Evolutionary conservation across 2,113 vertebrate genomes (phyloP).

Genomic region (Scatophagus argus): DNA sequence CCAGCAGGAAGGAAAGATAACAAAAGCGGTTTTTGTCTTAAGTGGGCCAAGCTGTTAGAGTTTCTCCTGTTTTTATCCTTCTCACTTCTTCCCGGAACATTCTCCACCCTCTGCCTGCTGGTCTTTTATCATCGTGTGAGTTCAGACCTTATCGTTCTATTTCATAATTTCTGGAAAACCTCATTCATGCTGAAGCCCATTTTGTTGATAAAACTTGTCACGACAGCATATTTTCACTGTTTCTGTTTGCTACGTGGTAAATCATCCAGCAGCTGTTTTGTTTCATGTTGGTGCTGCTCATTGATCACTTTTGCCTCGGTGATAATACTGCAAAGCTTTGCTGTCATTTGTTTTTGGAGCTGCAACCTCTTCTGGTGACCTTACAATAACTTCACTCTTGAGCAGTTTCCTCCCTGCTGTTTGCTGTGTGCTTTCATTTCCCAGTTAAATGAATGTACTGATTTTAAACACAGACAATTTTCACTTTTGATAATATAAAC

Average conservation of each 20-base stretch:
- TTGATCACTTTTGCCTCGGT: background rate
- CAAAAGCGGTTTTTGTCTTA: constrained; percentile 8
- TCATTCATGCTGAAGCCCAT: background rate
- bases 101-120: background rate
- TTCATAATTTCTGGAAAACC: constrained; percentile 5
- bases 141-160: constrained; percentile 13
- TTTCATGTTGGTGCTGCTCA: background rate
- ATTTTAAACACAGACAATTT: background rate
- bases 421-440: background rate
- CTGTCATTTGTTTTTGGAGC: constrained; percentile 1
- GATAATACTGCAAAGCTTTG: background rate
- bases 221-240: background rate
- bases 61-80: background rate
- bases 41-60: background rate
- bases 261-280: constrained; percentile 16
- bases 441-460: background rate
- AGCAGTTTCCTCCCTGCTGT: constrained; percentile 12
- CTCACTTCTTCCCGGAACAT: background rate
- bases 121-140: background rate
- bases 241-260: background rate
- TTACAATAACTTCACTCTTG: constrained; percentile 17
- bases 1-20: constrained; percentile 14
- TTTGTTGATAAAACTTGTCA: constrained; percentile 17
- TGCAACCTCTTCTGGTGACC: background rate
- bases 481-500: background rate